Conservation (phyloP, 1,140 invertebrate species). For the Thalassaphorura encarpata region DNA sequence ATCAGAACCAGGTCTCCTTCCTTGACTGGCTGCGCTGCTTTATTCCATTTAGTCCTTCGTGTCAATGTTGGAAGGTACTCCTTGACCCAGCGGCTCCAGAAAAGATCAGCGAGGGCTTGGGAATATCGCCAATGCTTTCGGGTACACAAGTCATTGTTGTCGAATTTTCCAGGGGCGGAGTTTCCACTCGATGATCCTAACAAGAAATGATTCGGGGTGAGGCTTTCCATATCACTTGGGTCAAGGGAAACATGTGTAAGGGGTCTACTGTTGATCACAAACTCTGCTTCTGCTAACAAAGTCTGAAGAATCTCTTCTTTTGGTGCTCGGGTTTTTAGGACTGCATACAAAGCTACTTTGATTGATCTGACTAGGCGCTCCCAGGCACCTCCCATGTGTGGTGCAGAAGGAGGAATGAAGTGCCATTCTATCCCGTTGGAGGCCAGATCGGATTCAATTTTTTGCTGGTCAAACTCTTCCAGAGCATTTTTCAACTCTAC, state of each 20-base stretch:
- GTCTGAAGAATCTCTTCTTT: slow-evolving; percentile 33
- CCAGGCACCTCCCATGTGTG: slow-evolving; percentile 36
- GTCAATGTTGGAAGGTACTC: background rate
- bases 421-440: slow-evolving; percentile 23
- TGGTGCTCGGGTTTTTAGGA: background rate
- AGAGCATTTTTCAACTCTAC: slow-evolving; percentile 15
- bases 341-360: slow-evolving; percentile 31
- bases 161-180: slow-evolving; percentile 9
- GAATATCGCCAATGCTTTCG: background rate
- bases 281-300: slow-evolving; percentile 31
- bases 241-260: slow-evolving; percentile 30
- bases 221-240: slow-evolving; percentile 32
- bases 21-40: background rate
- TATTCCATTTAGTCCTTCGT: slow-evolving; percentile 3
- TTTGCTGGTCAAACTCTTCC: background rate
- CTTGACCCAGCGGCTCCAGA: slow-evolving; percentile 1
- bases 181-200: slow-evolving; percentile 10
- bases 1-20: slow-evolving; percentile 15
- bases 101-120: background rate
- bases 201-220: slow-evolving; percentile 31
- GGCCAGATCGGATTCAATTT: background rate
- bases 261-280: slow-evolving; percentile 34
- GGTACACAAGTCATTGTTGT: background rate
- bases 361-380: slow-evolving; percentile 35
- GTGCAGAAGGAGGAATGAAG: slow-evolving; percentile 35